Conservation (phyloP, 92 coral and sea anemone species). For the Phenganax subtilis region DNA sequence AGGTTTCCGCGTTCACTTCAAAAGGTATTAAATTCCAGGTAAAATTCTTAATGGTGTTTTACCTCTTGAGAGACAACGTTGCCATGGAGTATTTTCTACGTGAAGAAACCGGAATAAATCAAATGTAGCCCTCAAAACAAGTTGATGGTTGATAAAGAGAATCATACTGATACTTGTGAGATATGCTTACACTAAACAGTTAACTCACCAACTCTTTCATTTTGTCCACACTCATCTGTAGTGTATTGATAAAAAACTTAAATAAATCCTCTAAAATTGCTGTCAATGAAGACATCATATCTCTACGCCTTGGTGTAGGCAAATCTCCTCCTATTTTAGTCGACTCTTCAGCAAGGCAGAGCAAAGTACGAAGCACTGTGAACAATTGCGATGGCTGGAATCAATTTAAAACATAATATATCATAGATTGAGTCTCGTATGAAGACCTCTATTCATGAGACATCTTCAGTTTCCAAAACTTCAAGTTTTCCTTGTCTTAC, state of each 20-base stretch:
- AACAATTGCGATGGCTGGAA: slow-evolving; percentile 72
- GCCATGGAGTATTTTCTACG: slow-evolving; percentile 22
- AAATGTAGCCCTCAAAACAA: neutral
- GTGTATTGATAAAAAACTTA: slow-evolving; percentile 66
- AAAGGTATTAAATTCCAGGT: neutral
- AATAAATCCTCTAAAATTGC: slow-evolving; percentile 64
- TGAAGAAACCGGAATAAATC: neutral
- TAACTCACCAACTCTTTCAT: slow-evolving; percentile 60
- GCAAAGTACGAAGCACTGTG: slow-evolving; percentile 66
- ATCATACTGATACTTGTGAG: neutral
- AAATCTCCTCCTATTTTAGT: slow-evolving; percentile 71
- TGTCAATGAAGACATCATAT: slow-evolving; percentile 65
- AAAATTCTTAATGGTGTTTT: neutral
- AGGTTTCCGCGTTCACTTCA: no score
- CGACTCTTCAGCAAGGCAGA: slow-evolving; percentile 84
- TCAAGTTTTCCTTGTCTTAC: slow-evolving; percentile 40
- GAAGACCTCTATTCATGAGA: no score
- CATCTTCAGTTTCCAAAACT: no score
- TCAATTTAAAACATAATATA: neutral
- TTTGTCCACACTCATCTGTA: slow-evolving; percentile 50
- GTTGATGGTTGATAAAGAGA: no score
- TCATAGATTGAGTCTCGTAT: neutral
- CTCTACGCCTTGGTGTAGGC: slow-evolving; percentile 62
- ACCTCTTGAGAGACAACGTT: slow-evolving; percentile 12
- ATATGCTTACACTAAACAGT: neutral